These are phyloP conservation scores for Varanus salvator DNA, from an alignment of 2,113 vertebrate species.

Conservation along the genomic window DNA sequence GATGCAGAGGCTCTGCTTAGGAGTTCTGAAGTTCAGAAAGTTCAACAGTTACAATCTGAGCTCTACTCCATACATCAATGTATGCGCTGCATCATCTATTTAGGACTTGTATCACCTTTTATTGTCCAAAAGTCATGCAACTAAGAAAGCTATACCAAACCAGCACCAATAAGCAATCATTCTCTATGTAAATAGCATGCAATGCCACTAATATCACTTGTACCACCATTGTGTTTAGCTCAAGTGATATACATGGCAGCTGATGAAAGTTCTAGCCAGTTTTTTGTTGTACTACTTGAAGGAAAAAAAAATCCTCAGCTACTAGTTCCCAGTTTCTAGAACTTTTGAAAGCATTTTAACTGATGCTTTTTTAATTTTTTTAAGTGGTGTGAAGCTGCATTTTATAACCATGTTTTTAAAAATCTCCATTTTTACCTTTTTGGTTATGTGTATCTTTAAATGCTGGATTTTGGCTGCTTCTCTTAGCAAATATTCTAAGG, in stretches of 20 bases:
- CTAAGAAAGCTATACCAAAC: neutral
- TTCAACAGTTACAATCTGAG: neutral
- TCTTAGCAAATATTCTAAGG: too few relatives aligned
- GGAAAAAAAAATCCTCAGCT: neutral
- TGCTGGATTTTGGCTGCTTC: too few relatives aligned
- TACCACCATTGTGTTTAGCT: neutral
- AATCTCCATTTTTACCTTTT: too few relatives aligned
- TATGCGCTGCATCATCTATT: neutral
- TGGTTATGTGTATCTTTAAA: too few relatives aligned
- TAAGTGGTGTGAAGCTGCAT: too few relatives aligned
- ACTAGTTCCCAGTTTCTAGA: neutral
- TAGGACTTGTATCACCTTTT: neutral
- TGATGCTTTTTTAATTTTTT: too few relatives aligned
- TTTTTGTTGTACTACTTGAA: conserved; percentile 4
- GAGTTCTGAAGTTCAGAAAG: neutral
- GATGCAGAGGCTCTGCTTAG: neutral
- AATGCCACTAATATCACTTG: neutral
- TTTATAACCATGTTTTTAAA: too few relatives aligned
- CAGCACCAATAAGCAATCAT: neutral
- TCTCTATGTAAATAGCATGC: neutral
- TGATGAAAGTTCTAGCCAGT: neutral
- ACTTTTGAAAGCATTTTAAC: too few relatives aligned
- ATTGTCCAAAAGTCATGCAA: neutral
- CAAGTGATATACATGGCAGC: neutral
- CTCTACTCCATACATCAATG: neutral